Conservation (phyloP, 2,113 vertebrate species). For the Genyomyrus donnyi region DNA sequence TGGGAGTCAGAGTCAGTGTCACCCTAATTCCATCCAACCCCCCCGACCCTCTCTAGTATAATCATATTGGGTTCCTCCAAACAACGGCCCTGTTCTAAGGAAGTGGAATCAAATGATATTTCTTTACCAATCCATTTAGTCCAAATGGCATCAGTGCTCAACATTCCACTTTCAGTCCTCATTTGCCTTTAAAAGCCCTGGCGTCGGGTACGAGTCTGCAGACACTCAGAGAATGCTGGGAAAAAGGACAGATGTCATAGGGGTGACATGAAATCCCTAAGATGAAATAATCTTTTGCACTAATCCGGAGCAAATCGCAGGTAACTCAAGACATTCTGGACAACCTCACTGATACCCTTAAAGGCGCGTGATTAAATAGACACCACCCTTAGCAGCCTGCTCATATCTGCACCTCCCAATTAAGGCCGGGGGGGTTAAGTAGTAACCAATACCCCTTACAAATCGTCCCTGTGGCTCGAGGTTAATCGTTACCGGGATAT, state of each 20-base stretch:
- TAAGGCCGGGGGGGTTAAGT: neutral
- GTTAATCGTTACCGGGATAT: neutral
- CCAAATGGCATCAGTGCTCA: constrained; percentile 26
- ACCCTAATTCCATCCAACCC: neutral
- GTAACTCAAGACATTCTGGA: constrained; percentile 37
- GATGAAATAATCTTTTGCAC: constrained; percentile 27
- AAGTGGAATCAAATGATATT: neutral
- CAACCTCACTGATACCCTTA: constrained; percentile 23
- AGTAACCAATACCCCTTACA: constrained; percentile 12
- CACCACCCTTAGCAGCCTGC: constrained; percentile 10
- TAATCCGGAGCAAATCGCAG: constrained; percentile 21
- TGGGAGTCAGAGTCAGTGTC: neutral
- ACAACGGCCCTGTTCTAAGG: neutral
- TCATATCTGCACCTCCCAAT: constrained; percentile 23
- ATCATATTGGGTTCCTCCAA: neutral
- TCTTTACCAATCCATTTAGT: constrained; percentile 7
- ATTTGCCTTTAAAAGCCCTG: constrained; percentile 23
- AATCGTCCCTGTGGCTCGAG: neutral
- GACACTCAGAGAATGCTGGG: constrained; percentile 14
- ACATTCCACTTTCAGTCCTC: constrained; percentile 28
- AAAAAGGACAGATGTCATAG: constrained; percentile 24
- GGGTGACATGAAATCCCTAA: constrained; percentile 25
- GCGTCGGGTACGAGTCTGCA: constrained; percentile 5
- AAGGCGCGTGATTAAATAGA: constrained; percentile 28
- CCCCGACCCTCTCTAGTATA: neutral